A percentile compares a stretch with the other conserved stretches of the same genome.
These are phyloP conservation scores for Montipora foliosa DNA, from an alignment of 64 coral and sea anemone species.

Conservation along the genomic window DNA sequence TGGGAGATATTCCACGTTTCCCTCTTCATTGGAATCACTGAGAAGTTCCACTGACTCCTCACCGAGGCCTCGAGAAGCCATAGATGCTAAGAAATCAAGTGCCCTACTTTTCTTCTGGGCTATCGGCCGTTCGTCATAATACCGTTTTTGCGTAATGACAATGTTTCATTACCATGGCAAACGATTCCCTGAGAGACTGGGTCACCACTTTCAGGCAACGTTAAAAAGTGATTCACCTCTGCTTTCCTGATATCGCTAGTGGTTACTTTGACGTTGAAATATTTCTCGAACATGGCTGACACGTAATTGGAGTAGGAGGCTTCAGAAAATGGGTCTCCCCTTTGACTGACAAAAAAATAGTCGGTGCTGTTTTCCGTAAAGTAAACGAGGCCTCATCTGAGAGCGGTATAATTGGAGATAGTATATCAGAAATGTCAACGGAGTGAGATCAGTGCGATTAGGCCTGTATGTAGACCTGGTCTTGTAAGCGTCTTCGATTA, in stretches of 20 bases:
- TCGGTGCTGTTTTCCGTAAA: constrained; percentile 10
- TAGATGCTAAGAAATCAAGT: too few relatives aligned
- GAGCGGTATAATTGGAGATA: constrained; percentile 4
- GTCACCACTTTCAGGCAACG: constrained; percentile 3
- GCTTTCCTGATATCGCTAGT: neutral
- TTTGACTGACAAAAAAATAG: constrained; percentile 2
- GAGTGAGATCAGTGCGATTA: neutral
- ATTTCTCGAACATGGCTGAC: constrained; percentile 1
- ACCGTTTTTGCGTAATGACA: constrained; percentile 1
- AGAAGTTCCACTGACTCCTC: too few relatives aligned
- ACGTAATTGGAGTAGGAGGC: constrained; percentile 22
- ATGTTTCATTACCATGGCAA: neutral
- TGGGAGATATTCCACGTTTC: too few relatives aligned
- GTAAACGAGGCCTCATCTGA: neutral
- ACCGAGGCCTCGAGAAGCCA: too few relatives aligned
- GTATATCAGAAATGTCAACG: neutral
- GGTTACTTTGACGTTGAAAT: neutral
- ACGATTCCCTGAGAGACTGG: neutral
- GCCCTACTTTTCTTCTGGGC: too few relatives aligned
- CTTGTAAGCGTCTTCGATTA: constrained; percentile 3
- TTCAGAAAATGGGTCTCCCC: neutral
- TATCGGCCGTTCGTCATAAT: neutral
- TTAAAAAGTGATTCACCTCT: constrained; percentile 3
- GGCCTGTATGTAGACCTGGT: neutral
- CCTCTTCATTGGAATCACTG: too few relatives aligned